A percentile compares a stretch with the other conserved stretches of the same genome.
These are phyloP conservation scores for Agrotis ipsilon DNA, from an alignment of 2,888 invertebrate species.

Conservation along the genomic window DNA sequence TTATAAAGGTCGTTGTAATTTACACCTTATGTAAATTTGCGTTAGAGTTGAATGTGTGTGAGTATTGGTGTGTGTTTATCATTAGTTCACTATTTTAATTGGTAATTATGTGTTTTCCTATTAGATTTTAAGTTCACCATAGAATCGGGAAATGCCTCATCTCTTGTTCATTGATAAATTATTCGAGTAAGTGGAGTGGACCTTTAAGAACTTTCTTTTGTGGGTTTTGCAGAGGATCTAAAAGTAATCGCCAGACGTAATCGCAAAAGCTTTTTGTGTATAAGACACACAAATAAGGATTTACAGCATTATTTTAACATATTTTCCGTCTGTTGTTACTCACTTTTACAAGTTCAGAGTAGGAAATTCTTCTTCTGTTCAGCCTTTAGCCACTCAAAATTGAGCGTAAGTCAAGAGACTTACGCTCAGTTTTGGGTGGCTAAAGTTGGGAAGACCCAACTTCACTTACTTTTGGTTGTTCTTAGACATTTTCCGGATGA, in stretches of 20 bases:
- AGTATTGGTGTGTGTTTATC: slow-evolving; percentile 6
- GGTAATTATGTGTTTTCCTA: slow-evolving; percentile 30
- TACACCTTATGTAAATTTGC: not conserved
- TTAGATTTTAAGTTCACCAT: not conserved
- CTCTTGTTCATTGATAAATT: not conserved
- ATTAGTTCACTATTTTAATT: slow-evolving; percentile 27
- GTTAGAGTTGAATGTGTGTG: slow-evolving; percentile 2
- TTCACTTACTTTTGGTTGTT: no score
- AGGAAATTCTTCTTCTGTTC: no score
- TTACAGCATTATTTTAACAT: not conserved
- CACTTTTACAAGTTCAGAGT: not conserved
- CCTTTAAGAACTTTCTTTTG: not conserved
- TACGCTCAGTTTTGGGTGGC: no score
- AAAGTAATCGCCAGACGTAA: not conserved
- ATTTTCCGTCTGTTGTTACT: not conserved
- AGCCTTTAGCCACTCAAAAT: no score
- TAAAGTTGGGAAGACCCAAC: no score
- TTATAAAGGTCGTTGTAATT: not conserved
- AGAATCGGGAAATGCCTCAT: not conserved
- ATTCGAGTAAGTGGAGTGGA: not conserved
- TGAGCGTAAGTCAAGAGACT: no score
- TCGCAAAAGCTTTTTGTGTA: not conserved
- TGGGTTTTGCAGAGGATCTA: not conserved
- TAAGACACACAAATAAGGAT: not conserved
- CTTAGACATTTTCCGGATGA: no score